Conservation (phyloP, 2,113 vertebrate genomes). For the Rafetus swinhoei region DNA sequence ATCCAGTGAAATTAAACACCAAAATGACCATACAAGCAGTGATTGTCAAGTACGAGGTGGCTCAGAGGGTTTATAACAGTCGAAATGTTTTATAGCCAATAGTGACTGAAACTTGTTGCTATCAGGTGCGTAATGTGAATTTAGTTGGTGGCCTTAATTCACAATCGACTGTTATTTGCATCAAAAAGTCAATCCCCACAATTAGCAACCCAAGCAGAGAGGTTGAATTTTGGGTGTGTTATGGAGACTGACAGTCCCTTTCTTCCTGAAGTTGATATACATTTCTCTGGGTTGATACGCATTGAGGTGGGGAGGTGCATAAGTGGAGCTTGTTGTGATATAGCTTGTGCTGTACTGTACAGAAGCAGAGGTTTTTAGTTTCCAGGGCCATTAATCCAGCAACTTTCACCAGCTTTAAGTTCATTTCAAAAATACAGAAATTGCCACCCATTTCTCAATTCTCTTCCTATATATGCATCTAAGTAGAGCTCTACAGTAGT, state of each 20-base stretch:
- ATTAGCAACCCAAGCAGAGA: neutral
- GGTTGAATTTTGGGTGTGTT: neutral
- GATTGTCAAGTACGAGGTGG: neutral
- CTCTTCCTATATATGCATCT: fast-evolving
- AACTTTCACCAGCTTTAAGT: neutral
- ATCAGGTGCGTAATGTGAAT: neutral
- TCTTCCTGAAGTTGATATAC: neutral
- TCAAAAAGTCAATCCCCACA: neutral
- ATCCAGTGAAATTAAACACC: neutral
- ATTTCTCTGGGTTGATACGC: neutral
- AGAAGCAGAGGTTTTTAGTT: neutral
- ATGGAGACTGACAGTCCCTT: neutral
- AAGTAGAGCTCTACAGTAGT: fast-evolving
- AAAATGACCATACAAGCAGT: neutral
- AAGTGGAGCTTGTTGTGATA: neutral
- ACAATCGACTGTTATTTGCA: neutral
- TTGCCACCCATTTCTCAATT: neutral
- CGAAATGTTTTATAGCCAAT: neutral
- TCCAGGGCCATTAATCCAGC: neutral
- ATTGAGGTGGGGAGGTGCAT: neutral
- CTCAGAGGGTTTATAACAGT: neutral
- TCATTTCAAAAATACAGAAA: neutral
- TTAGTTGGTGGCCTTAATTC: neutral
- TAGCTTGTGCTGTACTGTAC: neutral
- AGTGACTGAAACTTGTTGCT: neutral